phyloP scores from a whole-genome alignment of 2,113 vertebrate species.

The Albula goreensis region DNA sequence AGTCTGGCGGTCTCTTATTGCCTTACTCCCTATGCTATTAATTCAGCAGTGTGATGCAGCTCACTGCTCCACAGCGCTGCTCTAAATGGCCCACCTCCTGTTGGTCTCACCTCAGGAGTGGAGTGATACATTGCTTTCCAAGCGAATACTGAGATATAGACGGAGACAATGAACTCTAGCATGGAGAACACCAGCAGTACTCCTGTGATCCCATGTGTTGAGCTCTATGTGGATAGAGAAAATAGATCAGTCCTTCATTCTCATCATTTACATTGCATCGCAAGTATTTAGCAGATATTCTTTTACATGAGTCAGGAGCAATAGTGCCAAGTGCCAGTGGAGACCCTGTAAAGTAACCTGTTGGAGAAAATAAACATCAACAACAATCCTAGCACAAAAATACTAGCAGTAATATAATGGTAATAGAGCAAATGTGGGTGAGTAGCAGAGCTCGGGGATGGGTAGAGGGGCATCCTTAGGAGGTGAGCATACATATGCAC shows the following conservation, averaged over 20 bases:
- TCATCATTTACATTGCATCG: neutral
- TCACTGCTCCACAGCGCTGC: neutral
- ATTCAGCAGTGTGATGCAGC: neutral
- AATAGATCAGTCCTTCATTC: neutral
- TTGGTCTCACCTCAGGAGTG: neutral
- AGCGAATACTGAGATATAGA: constrained; percentile 13
- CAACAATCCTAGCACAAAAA: too few species aligned
- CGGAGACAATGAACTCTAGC: constrained; percentile 19
- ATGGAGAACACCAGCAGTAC: constrained; percentile 18
- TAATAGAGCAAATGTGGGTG: too few species aligned
- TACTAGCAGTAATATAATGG: too few species aligned
- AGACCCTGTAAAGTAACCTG: too few species aligned
- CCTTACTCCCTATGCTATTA: neutral
- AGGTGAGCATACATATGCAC: too few species aligned
- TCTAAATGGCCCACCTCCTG: neutral
- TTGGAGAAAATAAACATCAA: too few species aligned
- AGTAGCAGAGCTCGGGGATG: too few species aligned
- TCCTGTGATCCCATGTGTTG: neutral
- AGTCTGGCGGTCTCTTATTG: neutral
- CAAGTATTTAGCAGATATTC: too few species aligned
- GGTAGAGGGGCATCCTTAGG: too few species aligned
- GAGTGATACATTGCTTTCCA: constrained; percentile 10
- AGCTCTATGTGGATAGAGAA: neutral
- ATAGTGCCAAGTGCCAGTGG: too few species aligned
- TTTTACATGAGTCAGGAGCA: too few species aligned